Percentiles rank a stretch among this genome's conserved stretches.
Conservation (phyloP, 2,113 vertebrate genomes). For the Silurus glanis region DNA sequence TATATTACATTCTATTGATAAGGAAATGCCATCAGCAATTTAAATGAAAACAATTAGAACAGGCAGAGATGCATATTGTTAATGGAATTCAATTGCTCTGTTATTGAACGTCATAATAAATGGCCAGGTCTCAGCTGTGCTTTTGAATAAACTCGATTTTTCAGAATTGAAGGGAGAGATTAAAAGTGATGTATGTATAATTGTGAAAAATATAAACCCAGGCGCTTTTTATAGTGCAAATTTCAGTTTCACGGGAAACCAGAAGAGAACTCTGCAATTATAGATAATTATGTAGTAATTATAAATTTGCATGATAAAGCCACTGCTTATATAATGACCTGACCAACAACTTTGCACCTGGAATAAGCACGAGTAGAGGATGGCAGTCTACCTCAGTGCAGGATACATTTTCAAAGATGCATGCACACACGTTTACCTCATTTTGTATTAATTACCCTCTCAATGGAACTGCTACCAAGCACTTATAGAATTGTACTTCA, state of each 20-base stretch:
- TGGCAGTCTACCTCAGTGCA: not conserved
- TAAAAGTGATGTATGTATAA: constrained; percentile 43
- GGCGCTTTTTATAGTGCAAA: constrained; percentile 55
- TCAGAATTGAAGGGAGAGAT: constrained; percentile 41
- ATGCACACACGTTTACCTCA: not conserved
- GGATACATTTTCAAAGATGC: constrained; percentile 3
- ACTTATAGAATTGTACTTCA: constrained; percentile 51
- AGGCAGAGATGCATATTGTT: constrained; percentile 50
- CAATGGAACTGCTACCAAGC: constrained; percentile 4
- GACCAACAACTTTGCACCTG: constrained; percentile 45
- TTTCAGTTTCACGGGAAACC: constrained; percentile 49
- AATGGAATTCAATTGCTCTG: constrained; percentile 45
- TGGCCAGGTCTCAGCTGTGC: constrained; percentile 51
- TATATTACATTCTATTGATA: constrained; percentile 43
- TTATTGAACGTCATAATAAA: constrained; percentile 59
- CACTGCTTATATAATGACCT: constrained; percentile 36
- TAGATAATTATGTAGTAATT: constrained; percentile 50
- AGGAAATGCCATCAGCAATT: constrained; percentile 54
- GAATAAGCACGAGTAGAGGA: constrained; percentile 8
- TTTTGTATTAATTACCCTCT: constrained; percentile 9
- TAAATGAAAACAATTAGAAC: constrained; percentile 57
- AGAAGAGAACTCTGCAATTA: constrained; percentile 51
- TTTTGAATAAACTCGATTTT: constrained; percentile 51
- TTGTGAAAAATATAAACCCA: constrained; percentile 48
- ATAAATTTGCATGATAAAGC: constrained; percentile 56